Evolutionary conservation across 2,113 vertebrate species (phyloP).

Genomic region (Drymodes brunneopygia): DNA sequence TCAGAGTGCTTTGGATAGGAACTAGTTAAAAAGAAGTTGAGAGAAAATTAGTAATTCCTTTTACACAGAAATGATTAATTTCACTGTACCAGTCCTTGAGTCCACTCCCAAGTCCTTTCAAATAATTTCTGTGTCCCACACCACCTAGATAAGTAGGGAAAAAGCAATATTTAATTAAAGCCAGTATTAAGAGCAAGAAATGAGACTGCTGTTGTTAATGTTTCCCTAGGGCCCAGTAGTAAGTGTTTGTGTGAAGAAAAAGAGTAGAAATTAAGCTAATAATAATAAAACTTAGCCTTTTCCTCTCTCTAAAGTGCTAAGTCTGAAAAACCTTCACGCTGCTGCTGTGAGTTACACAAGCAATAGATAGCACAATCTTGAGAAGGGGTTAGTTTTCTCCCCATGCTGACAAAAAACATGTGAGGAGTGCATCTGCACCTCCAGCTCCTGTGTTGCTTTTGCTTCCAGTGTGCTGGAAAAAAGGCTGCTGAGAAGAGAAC

Average conservation of each 20-base stretch:
- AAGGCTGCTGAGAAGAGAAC: background rate
- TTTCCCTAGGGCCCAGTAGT: background rate
- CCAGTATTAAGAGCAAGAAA: background rate
- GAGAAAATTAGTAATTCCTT: background rate
- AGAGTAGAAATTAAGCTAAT: conserved; percentile 13
- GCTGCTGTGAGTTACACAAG: background rate
- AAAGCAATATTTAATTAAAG: conserved; percentile 30
- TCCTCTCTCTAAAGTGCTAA: background rate
- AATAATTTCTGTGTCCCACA: background rate
- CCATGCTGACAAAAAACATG: background rate
- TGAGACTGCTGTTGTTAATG: background rate
- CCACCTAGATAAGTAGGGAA: background rate
- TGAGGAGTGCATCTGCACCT: background rate
- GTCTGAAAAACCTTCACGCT: background rate
- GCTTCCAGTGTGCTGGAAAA: background rate
- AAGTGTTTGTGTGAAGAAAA: background rate
- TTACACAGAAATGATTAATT: background rate
- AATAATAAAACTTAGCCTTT: conserved; percentile 16
- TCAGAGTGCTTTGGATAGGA: background rate
- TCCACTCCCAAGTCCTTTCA: background rate
- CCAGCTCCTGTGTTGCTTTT: background rate
- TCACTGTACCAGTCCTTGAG: background rate
- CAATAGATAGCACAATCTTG: background rate
- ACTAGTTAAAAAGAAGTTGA: background rate
- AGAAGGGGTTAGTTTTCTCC: background rate